These are phyloP conservation scores for Cataglyphis rosenhaueri DNA, from an alignment of 2,888 invertebrate genomes.

Conservation along the genomic window DNA sequence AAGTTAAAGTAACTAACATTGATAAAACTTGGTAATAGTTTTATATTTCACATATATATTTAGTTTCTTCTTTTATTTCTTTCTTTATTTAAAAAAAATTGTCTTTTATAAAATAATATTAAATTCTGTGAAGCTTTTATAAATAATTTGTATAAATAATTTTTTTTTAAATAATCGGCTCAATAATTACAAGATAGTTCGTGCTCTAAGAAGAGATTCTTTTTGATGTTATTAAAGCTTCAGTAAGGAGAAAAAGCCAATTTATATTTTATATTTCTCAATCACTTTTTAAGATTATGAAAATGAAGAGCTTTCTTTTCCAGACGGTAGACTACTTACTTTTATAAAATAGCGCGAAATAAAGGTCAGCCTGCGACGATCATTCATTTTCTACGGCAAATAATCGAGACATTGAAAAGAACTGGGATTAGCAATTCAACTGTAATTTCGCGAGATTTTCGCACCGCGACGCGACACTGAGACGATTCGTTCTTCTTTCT, in stretches of 20 bases:
- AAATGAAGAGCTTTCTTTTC: slow-evolving; percentile 10
- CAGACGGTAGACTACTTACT: slow-evolving; percentile 20
- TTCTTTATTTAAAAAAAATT: neutral
- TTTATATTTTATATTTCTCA: slow-evolving; percentile 37
- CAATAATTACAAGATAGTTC: neutral
- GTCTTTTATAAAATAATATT: neutral
- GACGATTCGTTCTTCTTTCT: slow-evolving; percentile 57
- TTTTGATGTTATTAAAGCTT: slow-evolving; percentile 11
- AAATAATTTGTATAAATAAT: neutral
- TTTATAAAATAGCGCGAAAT: slow-evolving; percentile 33
- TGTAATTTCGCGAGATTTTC: slow-evolving; percentile 64
- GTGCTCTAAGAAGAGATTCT: neutral
- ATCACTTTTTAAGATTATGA: slow-evolving; percentile 12
- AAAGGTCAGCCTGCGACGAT: slow-evolving; percentile 20
- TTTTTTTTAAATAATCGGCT: slow-evolving; percentile 6
- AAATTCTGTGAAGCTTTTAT: neutral
- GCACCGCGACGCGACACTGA: slow-evolving; percentile 4
- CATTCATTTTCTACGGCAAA: slow-evolving; percentile 47
- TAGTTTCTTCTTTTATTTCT: neutral
- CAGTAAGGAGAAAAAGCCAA: neutral
- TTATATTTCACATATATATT: neutral
- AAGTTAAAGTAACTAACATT: slow-evolving; percentile 8
- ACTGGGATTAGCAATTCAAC: slow-evolving; percentile 61
- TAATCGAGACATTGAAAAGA: slow-evolving; percentile 56
- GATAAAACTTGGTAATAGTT: slow-evolving; percentile 13